Evolutionary conservation across 2,888 invertebrate species (phyloP), one percentile per base, ranked within the genome.

Genomic region (Calameuta idolon): DNA sequence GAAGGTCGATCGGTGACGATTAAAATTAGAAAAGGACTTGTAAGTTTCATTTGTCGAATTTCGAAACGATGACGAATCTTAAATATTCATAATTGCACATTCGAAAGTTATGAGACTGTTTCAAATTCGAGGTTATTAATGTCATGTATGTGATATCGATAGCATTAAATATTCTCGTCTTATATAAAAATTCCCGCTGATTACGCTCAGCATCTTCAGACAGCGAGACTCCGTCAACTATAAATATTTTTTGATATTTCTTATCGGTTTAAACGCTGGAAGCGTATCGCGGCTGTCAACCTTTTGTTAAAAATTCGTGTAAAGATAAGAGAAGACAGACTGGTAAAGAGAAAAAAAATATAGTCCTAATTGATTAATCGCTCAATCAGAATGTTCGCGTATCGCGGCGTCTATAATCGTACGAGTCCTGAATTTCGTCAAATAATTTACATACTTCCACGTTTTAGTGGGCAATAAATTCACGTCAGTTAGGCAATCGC

Each of bases 381-480:
- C 80, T 82, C 78, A 76, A 76, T 77, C 77, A 75, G 75, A 77
- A 34, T 73, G 74, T 76, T 75, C 77, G 73, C 71, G 71, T 74
- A 73, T 68, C 23, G 55, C 15, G 55, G 9, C 55, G 23, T 55
- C 55, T 15, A 55, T 55, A 23, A 55, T 15, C 86, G 83, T 85
- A 85, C 83, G 87, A 86, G 89, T 88, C 87, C 88, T 88, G 88
- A 90, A 88, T 87, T 90, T 87, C 88, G 89, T 87, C 86, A 89
- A 88, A 86, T 87, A 86, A 90, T 90, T 88, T 88, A 86, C 89
- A 89, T 89, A 89, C 88, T 88, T 89, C 85, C 86, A 85, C 86
- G 85, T 88, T 90, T 90, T 88, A 89, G 85, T 88, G 86, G 86
- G 83, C 85, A 88, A 88, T 90, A 90, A 89, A 90, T 90, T 88